A percentile compares a stretch with the other conserved stretches of the same genome.
Conservation (phyloP, 2,113 vertebrate genomes). For the Oxygymnocypris stewartii region DNA sequence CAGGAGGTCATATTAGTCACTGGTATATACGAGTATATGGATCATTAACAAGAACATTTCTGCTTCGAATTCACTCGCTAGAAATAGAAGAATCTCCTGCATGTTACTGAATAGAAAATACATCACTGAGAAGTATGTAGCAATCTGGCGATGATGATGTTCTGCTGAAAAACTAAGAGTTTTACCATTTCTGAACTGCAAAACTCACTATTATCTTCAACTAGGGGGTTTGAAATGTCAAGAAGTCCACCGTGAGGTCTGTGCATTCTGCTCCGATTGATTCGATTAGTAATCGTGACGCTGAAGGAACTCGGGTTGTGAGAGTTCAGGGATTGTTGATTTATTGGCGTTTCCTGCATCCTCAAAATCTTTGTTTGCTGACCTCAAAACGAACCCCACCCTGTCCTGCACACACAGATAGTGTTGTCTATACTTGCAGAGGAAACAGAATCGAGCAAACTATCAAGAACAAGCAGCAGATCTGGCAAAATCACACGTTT, state of each 20-base stretch:
- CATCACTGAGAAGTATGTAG: background rate
- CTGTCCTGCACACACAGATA: constrained; percentile 7
- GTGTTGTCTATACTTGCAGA: background rate
- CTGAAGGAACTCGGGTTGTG: background rate
- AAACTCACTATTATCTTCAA: background rate
- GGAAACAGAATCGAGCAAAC: background rate
- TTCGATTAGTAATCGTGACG: background rate
- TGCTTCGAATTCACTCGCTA: background rate
- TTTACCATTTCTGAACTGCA: background rate
- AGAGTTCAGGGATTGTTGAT: constrained; percentile 33
- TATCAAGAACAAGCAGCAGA: background rate
- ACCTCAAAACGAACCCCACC: constrained; percentile 31
- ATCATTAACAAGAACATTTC: background rate
- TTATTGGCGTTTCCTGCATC: constrained; percentile 40
- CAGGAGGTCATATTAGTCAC: background rate
- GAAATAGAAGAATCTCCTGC: background rate
- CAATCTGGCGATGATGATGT: too few species aligned
- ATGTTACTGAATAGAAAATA: background rate
- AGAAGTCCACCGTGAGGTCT: background rate
- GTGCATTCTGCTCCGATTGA: background rate
- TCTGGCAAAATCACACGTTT: background rate
- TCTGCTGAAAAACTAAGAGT: background rate
- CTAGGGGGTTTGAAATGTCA: background rate
- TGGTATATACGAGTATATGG: background rate
- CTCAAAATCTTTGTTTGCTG: constrained; percentile 32